Evolutionary conservation across 2,888 invertebrate genomes (phyloP).

Genomic region (Ectemnius lituratus): DNA sequence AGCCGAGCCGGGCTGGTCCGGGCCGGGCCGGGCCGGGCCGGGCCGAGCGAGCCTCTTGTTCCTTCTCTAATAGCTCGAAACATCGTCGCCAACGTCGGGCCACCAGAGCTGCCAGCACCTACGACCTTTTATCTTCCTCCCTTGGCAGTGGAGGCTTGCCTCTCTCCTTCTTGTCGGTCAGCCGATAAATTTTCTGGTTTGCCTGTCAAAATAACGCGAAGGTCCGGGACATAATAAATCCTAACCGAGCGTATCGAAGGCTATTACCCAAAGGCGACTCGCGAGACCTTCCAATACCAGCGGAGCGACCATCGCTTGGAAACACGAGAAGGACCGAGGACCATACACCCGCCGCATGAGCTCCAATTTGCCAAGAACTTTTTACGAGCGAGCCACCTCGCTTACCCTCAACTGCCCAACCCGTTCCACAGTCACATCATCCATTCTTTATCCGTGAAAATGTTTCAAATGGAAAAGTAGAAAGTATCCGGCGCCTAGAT

Average conservation of each 20-base stretch:
- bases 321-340: slow-evolving; percentile 44
- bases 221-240: slow-evolving; percentile 51
- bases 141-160: background rate
- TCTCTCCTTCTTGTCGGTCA: background rate
- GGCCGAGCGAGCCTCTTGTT: slow-evolving; percentile 62
- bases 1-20: no score
- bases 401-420: background rate
- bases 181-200: slow-evolving; percentile 64
- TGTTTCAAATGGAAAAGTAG: no score
- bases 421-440: background rate
- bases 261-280: slow-evolving; percentile 47
- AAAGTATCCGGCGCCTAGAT: no score
- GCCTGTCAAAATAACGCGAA: slow-evolving; percentile 68
- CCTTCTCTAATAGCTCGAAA: slow-evolving; percentile 72
- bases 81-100: slow-evolving; percentile 44
- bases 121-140: slow-evolving; percentile 2
- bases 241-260: slow-evolving; percentile 39
- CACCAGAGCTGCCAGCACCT: slow-evolving; percentile 42
- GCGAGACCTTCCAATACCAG: slow-evolving; percentile 14
- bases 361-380: slow-evolving; percentile 65
- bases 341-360: slow-evolving; percentile 1
- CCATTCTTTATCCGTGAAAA: background rate
- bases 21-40: no score
- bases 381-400: slow-evolving; percentile 51
- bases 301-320: slow-evolving; percentile 49